Base-by-base conservation (phyloP, 1,140 invertebrate genomes). In the Lepidurus packardi region DNA sequence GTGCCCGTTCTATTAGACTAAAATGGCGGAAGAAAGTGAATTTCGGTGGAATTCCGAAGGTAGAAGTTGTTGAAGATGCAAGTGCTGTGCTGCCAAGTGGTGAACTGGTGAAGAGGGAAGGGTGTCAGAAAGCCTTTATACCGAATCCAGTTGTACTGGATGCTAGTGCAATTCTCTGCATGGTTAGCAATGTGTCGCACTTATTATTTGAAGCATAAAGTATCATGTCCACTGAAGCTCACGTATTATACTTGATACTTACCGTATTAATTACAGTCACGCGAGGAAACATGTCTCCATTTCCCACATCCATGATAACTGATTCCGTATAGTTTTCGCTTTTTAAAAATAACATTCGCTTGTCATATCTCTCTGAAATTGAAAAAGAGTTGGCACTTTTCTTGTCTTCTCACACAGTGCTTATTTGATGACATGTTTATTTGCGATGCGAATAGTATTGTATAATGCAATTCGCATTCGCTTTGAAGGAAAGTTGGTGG, bases 31-130 rank as follows among this genome's bases (percentile, higher is more conserved):
- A 79, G 77, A 45, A 44, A 74, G 9, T 8, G 7, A 25, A 77
- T 25, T 11, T 73, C n/a, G n/a, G 77, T 65, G 9, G 42, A 75
- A 78, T 77, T 79, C 8, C 41, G 41, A 45, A 78, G 25, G 53
- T n/a, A 65, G 53, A 34, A 34, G 1, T 34, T 34, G 34, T 34
- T 34, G 34, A 34, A 34, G 34, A 34, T 34, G 34, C 34, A 34
- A 34, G 34, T 4, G 2, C 34, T 34, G 34, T 4, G 34, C 34
- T 34, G 34, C 34, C 34, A 34, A 34, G 34, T 34, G 34, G 34
- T 34, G 34, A 65, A 65, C 53, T 65, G 8, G 53, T 65, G 53
- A 65, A 7, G 53, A 65, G 21, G 21, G 16, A 65, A 65, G 53
- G 16, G 53, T 65, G 16, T 65, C 6, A 21, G 21, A 65, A 21